Evolutionary conservation across 2,113 vertebrate genomes (phyloP), one percentile per base, ranked within the genome.

Genomic region (Nicator chloris): DNA sequence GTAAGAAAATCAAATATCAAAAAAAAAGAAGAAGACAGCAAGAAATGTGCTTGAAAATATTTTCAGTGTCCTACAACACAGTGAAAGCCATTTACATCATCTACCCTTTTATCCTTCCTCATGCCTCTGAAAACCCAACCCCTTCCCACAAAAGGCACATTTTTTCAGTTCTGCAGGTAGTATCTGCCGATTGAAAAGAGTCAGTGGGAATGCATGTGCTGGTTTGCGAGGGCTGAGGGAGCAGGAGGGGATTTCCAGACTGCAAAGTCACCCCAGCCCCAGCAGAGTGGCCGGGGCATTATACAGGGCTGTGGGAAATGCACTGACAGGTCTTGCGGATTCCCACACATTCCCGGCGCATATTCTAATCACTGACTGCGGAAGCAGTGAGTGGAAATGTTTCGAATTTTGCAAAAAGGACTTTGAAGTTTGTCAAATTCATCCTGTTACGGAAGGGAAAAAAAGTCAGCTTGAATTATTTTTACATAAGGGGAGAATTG

Each of bases 341-440:
- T 59, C 69, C 79, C 1, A 0, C 26, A 19, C 26, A 3, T 82
- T 57, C 66, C 57, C 1, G 0, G 31, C 59, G 44, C 16, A 0
- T 37, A 23, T 56, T 65, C 26, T 64, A 4, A 51, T 71, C 78
- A 22, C 44, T 28, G n/a, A 20, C 61, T 77, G 26, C 28, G 45
- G 26, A 50, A 93, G 13, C 19, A 11, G 53, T 15, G 23, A 76
- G 23, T 35, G 37, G 9, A 87, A 76, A 31, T 65, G 71, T 50
- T 94, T 80, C 70, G 86, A 3, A 94, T 65, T 82, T 77, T 76
- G 17, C 61, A 2, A 47, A 80, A 88, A 61, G 16, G 40, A n/a
- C 73, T 90, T 96, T 91, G 51, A 84, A 84, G 72, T 86, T 92
- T 65, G 26, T 93, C 37, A 76, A 82, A 94, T 86, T 76, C 31